Evolutionary conservation across 2,888 invertebrate genomes (phyloP).

Genomic region (Nebria brevicollis): DNA sequence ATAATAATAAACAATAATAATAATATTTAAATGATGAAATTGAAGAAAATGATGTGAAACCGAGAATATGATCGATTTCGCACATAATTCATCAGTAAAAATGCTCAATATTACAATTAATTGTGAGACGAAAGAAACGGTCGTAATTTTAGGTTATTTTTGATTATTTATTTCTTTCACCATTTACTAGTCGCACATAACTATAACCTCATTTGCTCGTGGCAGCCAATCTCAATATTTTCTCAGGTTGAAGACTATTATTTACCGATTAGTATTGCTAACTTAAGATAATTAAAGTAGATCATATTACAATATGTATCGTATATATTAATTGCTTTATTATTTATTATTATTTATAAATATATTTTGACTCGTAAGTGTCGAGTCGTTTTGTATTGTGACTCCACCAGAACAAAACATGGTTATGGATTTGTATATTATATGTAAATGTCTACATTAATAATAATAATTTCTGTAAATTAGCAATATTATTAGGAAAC

Average conservation of each 20-base stretch:
- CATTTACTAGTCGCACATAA: neutral
- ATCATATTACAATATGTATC: too few species aligned
- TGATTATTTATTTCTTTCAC: neutral
- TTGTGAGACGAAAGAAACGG: neutral
- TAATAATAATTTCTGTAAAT: too few species aligned
- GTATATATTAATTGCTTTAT: too few species aligned
- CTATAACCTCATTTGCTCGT: neutral
- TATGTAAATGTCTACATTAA: too few species aligned
- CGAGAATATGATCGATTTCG: neutral
- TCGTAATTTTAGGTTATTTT: neutral
- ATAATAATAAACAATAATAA: neutral
- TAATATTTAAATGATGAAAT: neutral
- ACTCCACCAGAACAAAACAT: too few species aligned
- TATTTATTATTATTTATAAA: too few species aligned
- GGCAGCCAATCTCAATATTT: neutral
- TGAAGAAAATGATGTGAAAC: neutral
- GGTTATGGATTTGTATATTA: too few species aligned
- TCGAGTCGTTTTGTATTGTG: too few species aligned
- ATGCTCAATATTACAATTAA: slow-evolving; percentile 1
- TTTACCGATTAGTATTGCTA: neutral
- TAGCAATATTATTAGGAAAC: neutral
- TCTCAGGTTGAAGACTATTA: neutral
- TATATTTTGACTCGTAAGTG: too few species aligned
- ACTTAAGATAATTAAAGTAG: too few species aligned
- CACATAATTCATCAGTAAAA: neutral